Conservation (phyloP, 2,113 vertebrate genomes). For the Coreoperca whiteheadi region DNA sequence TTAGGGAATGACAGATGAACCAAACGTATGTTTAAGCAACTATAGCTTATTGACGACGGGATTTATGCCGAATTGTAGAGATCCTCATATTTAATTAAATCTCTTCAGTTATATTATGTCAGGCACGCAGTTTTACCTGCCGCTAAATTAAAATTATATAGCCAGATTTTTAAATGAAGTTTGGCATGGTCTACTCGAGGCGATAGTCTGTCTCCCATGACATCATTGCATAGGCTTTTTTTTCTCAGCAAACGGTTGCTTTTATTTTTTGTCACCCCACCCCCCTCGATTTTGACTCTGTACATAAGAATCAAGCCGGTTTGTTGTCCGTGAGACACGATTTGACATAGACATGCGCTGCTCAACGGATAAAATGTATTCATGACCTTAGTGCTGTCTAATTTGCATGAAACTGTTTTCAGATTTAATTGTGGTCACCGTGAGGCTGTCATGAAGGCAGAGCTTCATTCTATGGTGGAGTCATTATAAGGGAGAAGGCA, state of each 20-base stretch:
- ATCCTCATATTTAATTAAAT: background rate
- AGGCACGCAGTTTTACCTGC: background rate
- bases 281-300: conserved; percentile 19
- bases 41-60: background rate
- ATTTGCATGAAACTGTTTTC: conserved; percentile 15
- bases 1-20: background rate
- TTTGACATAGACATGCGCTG: conserved; percentile 35
- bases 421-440: conserved; percentile 11
- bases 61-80: conserved; percentile 9
- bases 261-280: conserved; percentile 45
- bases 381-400: background rate
- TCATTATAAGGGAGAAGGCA: conserved; percentile 40
- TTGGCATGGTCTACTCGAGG: conserved; percentile 3
- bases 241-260: conserved; percentile 53
- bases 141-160: background rate
- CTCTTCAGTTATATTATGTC: accelerated
- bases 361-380: background rate
- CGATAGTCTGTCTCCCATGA: conserved; percentile 60
- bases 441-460: conserved; percentile 42
- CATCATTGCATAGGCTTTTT: conserved; percentile 73
- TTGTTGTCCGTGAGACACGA: conserved; percentile 17
- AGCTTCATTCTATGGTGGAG: conserved; percentile 29
- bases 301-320: conserved; percentile 15
- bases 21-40: background rate
- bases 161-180: conserved; percentile 41